A percentile compares a stretch with the other conserved stretches of the same genome.
These are phyloP conservation scores for Lepidocyrtinus sp. DNA, from an alignment of 2,888 invertebrate genomes.

Conservation along the genomic window DNA sequence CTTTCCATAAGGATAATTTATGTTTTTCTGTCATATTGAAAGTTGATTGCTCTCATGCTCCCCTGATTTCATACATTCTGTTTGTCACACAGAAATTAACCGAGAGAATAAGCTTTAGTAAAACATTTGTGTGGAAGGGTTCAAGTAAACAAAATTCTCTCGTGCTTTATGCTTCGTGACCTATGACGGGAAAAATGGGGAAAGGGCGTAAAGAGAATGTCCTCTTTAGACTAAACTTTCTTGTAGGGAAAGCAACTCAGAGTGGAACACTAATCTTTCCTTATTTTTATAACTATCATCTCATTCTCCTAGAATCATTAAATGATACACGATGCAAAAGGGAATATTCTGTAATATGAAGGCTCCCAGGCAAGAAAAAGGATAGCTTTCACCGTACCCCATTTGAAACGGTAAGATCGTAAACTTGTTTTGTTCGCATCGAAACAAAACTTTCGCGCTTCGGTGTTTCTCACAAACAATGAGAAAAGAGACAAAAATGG, in stretches of 20 bases:
- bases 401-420: too few species aligned
- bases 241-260: background rate
- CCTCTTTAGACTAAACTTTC: background rate
- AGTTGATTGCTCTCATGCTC: slow-evolving; percentile 4
- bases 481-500: background rate
- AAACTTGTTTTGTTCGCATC: too few species aligned
- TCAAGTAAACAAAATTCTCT: background rate
- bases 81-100: slow-evolving; percentile 5
- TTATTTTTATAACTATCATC: background rate
- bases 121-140: background rate
- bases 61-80: background rate
- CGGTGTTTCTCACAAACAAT: background rate
- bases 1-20: background rate
- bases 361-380: background rate
- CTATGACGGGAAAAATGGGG: background rate
- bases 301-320: background rate
- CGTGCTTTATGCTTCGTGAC: slow-evolving; percentile 13
- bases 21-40: background rate
- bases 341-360: slow-evolving; percentile 6
- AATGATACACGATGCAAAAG: slow-evolving; percentile 7
- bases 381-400: too few species aligned
- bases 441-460: too few species aligned
- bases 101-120: background rate
- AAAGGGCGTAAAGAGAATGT: background rate
- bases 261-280: background rate